A percentile compares a stretch with the other conserved stretches of the same genome.
These are phyloP conservation scores for Cerceris rybyensis DNA, from an alignment of 2,888 invertebrate species.

Conservation along the genomic window DNA sequence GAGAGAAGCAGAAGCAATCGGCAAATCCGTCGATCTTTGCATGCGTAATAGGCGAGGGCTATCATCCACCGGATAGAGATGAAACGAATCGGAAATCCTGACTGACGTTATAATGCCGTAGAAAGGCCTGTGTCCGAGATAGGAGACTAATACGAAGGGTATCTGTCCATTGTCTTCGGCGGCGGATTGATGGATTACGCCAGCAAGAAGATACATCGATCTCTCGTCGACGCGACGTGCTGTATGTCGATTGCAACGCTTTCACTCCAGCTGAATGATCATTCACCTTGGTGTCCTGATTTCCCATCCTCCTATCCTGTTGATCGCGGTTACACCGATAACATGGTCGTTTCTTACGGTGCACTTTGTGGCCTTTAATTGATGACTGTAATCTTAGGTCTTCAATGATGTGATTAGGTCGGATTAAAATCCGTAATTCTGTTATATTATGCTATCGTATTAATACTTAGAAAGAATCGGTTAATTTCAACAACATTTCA, in stretches of 20 bases:
- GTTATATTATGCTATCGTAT: too few relatives aligned
- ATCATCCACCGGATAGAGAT: conserved; percentile 47
- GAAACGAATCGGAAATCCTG: conserved; percentile 63
- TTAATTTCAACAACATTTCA: too few relatives aligned
- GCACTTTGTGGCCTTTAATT: neutral
- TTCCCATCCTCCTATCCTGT: conserved; percentile 27
- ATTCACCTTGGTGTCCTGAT: conserved; percentile 18
- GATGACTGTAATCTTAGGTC: neutral
- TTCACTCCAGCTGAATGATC: conserved; percentile 34
- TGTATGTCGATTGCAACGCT: conserved; percentile 25
- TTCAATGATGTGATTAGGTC: too few relatives aligned
- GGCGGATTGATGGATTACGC: conserved; percentile 59
- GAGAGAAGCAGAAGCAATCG: neutral
- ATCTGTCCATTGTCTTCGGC: conserved; percentile 62
- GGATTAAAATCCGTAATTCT: too few relatives aligned
- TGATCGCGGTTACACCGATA: conserved; percentile 17
- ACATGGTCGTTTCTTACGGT: conserved; percentile 15
- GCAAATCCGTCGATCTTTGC: conserved; percentile 40
- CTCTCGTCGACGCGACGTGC: conserved; percentile 20
- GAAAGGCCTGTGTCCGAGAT: conserved; percentile 32
- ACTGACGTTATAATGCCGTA: conserved; percentile 55
- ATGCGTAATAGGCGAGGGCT: conserved; percentile 52
- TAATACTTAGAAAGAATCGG: too few relatives aligned
- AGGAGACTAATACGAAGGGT: conserved; percentile 49
- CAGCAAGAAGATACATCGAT: conserved; percentile 58